These are phyloP conservation scores for Damaliscus lunatus DNA, from an alignment of 2,113 vertebrate genomes.

Conservation along the genomic window DNA sequence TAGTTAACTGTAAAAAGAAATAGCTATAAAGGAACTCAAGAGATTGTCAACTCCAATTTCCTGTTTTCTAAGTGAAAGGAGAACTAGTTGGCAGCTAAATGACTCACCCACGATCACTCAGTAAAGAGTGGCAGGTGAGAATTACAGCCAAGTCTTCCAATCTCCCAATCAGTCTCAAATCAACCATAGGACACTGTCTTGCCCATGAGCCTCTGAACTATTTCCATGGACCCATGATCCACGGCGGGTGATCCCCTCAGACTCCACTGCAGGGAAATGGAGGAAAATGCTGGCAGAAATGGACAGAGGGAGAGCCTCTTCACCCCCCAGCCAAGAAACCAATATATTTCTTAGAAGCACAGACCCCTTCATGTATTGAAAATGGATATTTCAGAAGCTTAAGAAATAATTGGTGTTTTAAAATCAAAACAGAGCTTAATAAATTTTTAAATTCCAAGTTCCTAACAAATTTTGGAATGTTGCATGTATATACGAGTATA, in stretches of 20 bases:
- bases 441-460: neutral
- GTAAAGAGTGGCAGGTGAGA: neutral
- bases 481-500: conserved; percentile 50
- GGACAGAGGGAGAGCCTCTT: neutral
- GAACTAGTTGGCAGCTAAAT: neutral
- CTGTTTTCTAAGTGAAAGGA: neutral
- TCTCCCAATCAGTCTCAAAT: neutral
- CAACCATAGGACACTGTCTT: neutral
- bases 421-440: conserved; percentile 1
- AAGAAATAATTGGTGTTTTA: conserved; percentile 15
- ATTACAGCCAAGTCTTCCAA: neutral
- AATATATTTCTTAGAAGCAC: neutral
- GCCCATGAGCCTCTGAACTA: neutral
- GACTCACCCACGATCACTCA: neutral
- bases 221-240: neutral
- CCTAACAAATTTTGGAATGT: conserved; percentile 20
- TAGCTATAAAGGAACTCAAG: neutral
- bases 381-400: conserved; percentile 13
- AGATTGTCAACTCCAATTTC: neutral
- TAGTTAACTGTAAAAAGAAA: neutral
- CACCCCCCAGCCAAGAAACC: neutral
- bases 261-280: neutral
- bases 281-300: neutral
- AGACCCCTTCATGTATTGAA: neutral
- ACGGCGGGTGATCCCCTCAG: neutral